Base-by-base conservation (phyloP, 2,888 invertebrate species). In the Trissoscelio sp. region DNA sequence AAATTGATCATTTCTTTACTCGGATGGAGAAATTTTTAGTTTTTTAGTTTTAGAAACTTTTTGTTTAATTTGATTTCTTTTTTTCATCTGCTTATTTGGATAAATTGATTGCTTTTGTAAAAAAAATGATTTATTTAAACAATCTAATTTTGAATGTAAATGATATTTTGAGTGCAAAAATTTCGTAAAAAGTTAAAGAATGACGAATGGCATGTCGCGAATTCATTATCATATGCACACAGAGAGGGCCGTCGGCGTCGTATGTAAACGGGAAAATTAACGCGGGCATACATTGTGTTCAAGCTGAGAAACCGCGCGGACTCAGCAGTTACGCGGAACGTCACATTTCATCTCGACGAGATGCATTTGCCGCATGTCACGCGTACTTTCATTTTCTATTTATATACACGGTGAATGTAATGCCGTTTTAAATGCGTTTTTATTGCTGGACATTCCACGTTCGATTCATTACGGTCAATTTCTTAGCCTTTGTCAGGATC, bases 341-440 rank as follows among this genome's bases (percentile, higher is more conserved):
- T 81, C 66, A 72, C 72, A 70, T 77, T 81, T 77, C 70, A 75
- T 75, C 72, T 70, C 62, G 34, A 48, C 67, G 67, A 69, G 69
- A 77, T 69, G 70, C 60, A 46, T 72, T 72, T 64, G 64, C 64
- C 74, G 74, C 80, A 18, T 58, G 66, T 57, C 66, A 58, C 22
- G 79, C 79, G 72, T 73, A 80, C 80, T 80, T 80, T 80, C 80
- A 69, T 80, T 80, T 80, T 80, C 80, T 80, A 69, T 80, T 69
- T 79, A 79, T 79, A 79, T 31, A 24, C 79, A 39, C 79, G 60
- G 72, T 79, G 79, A 79, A 79, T 73, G 73, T 67, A 58, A 67
- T 67, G 79, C 67, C 44, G 20, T 67, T 73, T 79, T 79, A 67
- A 73, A 72, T 67, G 73, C 66, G 51, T 67, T 79, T 79, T 79